Percentiles rank a stretch among this genome's conserved stretches.
phyloP scores from a whole-genome alignment of 2,113 vertebrate species.

The Percopsis transmontana region DNA sequence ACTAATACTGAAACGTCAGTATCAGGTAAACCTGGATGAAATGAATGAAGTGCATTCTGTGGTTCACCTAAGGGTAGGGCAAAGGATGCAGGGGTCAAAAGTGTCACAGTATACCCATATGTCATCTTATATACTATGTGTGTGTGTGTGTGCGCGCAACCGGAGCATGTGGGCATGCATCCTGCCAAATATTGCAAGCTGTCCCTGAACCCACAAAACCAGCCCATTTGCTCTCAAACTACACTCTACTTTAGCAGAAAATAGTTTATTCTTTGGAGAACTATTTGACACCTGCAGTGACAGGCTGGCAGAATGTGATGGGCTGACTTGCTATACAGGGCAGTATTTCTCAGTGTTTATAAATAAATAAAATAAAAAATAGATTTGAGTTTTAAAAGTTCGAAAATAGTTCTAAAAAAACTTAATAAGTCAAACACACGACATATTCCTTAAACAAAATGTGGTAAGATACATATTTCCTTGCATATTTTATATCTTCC shows the following conservation, averaged over 20 bases:
- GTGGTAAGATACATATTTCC: no score
- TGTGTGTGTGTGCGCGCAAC: constrained; percentile 15
- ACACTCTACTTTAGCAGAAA: constrained; percentile 10
- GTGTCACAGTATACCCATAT: no score
- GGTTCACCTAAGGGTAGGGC: constrained; percentile 48
- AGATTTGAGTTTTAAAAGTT: no score
- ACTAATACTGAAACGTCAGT: background rate
- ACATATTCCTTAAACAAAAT: no score
- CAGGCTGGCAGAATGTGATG: constrained; percentile 45
- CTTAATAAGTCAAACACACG: no score
- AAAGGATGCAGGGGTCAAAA: constrained; percentile 38
- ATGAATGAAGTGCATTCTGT: no score
- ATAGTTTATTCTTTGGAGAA: constrained; percentile 38
- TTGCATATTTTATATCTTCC: background rate
- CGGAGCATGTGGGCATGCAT: constrained; percentile 17
- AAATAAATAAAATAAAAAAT: no score
- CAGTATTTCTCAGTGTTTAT: constrained; percentile 46
- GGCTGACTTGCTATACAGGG: constrained; percentile 52
- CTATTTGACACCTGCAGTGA: constrained; percentile 45
- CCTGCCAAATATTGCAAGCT: constrained; percentile 47
- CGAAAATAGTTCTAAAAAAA: no score
- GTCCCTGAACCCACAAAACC: constrained; percentile 18
- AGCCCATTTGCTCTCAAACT: constrained; percentile 28
- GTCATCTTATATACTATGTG: background rate
- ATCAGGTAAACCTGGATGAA: background rate